These are phyloP conservation scores for Ophion ventricosus DNA, from an alignment of 2,888 invertebrate genomes.

Conservation along the genomic window DNA sequence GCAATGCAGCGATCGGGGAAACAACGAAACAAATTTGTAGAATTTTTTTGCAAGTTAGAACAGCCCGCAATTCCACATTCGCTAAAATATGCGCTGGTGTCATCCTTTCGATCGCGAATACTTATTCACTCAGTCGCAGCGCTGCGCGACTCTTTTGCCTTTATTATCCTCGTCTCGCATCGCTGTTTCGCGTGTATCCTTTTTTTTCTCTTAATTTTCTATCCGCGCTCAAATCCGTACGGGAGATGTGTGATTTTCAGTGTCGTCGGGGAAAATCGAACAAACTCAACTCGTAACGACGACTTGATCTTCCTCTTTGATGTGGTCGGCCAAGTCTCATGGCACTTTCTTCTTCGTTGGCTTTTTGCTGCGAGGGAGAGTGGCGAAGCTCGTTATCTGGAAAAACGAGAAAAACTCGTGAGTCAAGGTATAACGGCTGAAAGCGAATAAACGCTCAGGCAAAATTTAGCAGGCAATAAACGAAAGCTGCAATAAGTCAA, in stretches of 20 bases:
- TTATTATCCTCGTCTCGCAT: neutral
- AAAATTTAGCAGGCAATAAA: constrained; percentile 35
- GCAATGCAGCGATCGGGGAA: neutral
- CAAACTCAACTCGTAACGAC: constrained; percentile 59
- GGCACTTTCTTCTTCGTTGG: constrained; percentile 88
- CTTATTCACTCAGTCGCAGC: neutral
- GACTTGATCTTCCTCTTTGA: constrained; percentile 77
- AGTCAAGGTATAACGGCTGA: neutral
- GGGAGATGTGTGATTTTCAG: constrained; percentile 19
- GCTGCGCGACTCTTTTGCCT: neutral
- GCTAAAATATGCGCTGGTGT: neutral
- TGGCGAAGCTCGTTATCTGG: constrained; percentile 89
- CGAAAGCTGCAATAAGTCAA: constrained; percentile 38
- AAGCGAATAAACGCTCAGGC: constrained; percentile 23
- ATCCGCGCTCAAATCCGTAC: constrained; percentile 14
- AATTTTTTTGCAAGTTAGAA: neutral
- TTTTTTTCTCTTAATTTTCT: constrained; percentile 2
- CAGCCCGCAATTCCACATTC: neutral
- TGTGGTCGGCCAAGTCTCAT: constrained; percentile 78
- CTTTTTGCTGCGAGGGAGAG: constrained; percentile 90
- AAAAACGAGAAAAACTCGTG: constrained; percentile 79
- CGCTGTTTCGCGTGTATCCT: neutral
- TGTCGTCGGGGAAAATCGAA: constrained; percentile 26
- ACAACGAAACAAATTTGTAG: neutral
- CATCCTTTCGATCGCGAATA: neutral